Evolutionary conservation across 2,797 vertebrate genomes (phyloP).

Genomic region (Mycteria americana): DNA sequence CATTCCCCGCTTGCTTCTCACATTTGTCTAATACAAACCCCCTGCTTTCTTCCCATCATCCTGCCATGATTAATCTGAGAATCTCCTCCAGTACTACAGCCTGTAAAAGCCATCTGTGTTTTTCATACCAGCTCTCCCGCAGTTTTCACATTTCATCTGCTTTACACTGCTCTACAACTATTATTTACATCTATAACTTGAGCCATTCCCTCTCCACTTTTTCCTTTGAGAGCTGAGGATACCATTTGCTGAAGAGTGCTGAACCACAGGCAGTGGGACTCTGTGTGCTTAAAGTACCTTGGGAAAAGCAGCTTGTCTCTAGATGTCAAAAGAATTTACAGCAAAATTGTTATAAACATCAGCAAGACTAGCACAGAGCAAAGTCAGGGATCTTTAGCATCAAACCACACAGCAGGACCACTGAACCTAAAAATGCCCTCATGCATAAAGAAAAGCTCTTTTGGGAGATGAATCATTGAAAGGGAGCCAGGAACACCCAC

Average conservation of each 20-base stretch:
- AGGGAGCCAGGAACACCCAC: not conserved
- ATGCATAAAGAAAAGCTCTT: not conserved
- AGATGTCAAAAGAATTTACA: not conserved
- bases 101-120: not conserved
- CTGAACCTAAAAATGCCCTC: not conserved
- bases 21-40: not conserved
- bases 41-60: not conserved
- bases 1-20: not conserved
- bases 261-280: not conserved
- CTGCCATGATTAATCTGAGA: not conserved
- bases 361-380: not conserved
- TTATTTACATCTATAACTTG: not conserved
- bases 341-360: not conserved
- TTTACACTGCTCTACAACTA: not conserved
- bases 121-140: not conserved
- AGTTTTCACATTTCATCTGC: not conserved
- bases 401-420: not conserved
- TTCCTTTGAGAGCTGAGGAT: not conserved
- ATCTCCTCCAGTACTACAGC: not conserved
- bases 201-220: not conserved
- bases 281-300: not conserved
- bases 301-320: not conserved
- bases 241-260: not conserved
- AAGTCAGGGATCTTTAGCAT: not conserved
- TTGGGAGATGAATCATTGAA: not conserved